phyloP scores from a whole-genome alignment of 1,140 invertebrate genomes.

The Philopotamus ludificatus region DNA sequence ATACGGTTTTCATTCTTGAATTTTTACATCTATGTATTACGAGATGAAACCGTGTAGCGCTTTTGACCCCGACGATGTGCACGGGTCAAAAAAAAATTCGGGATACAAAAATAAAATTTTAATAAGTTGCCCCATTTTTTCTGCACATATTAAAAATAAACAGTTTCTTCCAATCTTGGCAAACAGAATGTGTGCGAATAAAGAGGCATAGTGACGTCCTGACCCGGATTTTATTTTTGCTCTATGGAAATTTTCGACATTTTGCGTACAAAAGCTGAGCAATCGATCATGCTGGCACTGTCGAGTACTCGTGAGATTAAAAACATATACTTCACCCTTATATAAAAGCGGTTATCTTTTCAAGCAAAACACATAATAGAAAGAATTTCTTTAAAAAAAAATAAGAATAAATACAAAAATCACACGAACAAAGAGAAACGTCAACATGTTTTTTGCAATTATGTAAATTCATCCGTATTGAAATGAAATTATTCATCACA shows the following conservation, averaged over 20 bases:
- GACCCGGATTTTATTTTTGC: neutral
- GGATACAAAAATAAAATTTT: neutral
- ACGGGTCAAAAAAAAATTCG: neutral
- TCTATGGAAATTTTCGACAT: neutral
- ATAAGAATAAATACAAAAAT: neutral
- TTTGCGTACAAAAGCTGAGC: neutral
- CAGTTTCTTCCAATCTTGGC: neutral
- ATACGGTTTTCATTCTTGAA: neutral
- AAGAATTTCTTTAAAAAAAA: neutral
- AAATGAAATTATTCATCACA: no score
- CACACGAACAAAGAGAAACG: neutral
- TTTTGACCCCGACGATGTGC: neutral
- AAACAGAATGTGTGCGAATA: neutral
- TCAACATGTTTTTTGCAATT: neutral
- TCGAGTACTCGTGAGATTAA: neutral
- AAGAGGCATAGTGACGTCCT: neutral
- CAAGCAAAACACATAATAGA: neutral
- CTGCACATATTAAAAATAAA: neutral
- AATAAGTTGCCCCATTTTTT: neutral
- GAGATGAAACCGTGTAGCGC: neutral
- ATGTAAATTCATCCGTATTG: neutral
- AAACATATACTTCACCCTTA: neutral
- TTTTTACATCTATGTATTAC: neutral
- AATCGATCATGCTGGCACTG: neutral
- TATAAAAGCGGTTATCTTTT: neutral